phyloP scores from a whole-genome alignment of 2,888 invertebrate species.

The Tinea semifulvella region DNA sequence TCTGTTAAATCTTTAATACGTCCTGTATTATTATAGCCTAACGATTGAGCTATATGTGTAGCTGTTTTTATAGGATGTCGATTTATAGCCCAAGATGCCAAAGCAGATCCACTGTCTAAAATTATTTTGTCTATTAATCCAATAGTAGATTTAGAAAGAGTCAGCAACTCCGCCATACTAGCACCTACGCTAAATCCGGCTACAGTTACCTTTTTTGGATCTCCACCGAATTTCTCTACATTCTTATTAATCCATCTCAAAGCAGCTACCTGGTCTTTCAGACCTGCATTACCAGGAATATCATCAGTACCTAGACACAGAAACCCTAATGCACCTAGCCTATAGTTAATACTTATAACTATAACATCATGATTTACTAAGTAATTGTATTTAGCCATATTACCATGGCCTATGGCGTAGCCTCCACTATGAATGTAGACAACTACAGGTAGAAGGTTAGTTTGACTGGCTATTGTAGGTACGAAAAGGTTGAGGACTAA shows the following conservation, averaged over 20 bases:
- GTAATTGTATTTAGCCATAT: constrained; percentile 62
- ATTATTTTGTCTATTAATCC: constrained; percentile 47
- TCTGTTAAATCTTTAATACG: constrained; percentile 44
- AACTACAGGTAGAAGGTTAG: constrained; percentile 43
- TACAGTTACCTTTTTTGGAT: constrained; percentile 78
- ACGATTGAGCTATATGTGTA: constrained; percentile 40
- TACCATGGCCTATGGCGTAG: constrained; percentile 43
- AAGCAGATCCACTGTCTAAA: constrained; percentile 50
- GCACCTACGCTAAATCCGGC: constrained; percentile 86
- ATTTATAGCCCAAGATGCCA: constrained; percentile 46
- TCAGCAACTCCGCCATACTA: constrained; percentile 50
- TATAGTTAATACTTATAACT: constrained; percentile 74
- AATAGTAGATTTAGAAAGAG: constrained; percentile 36
- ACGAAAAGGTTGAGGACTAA: constrained; percentile 39
- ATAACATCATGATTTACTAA: constrained; percentile 73
- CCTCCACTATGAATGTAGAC: constrained; percentile 55
- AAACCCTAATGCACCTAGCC: constrained; percentile 77
- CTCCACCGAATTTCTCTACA: constrained; percentile 81
- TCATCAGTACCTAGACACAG: constrained; percentile 68
- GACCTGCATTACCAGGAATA: constrained; percentile 83
- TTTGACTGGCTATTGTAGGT: constrained; percentile 36
- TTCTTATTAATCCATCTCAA: constrained; percentile 79
- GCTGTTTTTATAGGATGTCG: constrained; percentile 48
- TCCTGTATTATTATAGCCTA: constrained; percentile 44
- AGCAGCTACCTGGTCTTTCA: constrained; percentile 85